Evolutionary conservation across 2,888 invertebrate genomes (phyloP).

Genomic region (Dolomedes plantarius): DNA sequence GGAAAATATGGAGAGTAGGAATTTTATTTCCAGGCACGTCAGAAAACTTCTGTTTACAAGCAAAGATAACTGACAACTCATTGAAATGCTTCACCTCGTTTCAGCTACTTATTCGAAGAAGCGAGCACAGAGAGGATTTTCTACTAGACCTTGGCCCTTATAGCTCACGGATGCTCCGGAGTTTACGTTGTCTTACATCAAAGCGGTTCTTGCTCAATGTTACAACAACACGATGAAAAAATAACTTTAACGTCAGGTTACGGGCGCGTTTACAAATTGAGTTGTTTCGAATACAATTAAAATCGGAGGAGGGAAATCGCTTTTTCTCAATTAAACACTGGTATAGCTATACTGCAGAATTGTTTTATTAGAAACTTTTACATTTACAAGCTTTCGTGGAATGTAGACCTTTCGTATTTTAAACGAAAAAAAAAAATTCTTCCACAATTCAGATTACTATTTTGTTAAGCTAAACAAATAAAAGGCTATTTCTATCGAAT

Average conservation of each 20-base stretch:
- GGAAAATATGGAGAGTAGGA: no score
- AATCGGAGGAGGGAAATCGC: no score
- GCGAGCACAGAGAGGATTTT: constrained; percentile 5
- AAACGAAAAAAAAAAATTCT: no score
- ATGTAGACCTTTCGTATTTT: no score
- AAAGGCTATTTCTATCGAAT: no score
- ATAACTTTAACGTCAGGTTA: not conserved
- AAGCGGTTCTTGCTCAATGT: constrained; percentile 24
- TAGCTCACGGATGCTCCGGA: constrained; percentile 15
- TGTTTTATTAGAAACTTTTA: no score
- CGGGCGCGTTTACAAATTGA: not conserved
- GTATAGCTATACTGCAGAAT: no score
- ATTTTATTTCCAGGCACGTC: no score
- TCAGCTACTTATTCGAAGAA: not conserved
- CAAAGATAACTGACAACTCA: not conserved
- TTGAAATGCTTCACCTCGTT: constrained; percentile 24
- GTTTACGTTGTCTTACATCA: constrained; percentile 30
- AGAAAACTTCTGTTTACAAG: not conserved
- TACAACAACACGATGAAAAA: constrained; percentile 11
- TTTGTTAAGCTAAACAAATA: no score
- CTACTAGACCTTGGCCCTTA: constrained; percentile 27
- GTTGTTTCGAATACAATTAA: not conserved
- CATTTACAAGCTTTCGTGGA: no score
- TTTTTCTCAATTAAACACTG: no score
- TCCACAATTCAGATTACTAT: no score